phyloP scores from a whole-genome alignment of 2,113 vertebrate species.

The Neolamprologus tretocephalus region DNA sequence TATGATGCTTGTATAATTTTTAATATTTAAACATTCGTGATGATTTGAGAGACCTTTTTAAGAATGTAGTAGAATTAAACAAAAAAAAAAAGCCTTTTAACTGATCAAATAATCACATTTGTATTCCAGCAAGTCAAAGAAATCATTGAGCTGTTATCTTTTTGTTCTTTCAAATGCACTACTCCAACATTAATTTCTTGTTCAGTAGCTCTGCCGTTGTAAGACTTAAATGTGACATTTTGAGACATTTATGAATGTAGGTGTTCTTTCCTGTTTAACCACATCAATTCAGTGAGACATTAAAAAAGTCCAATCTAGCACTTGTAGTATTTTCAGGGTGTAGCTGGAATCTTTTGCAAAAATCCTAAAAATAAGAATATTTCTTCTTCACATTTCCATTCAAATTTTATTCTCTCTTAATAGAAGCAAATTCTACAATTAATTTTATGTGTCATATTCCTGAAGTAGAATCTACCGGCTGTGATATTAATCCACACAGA shows the following conservation, averaged over 20 bases:
- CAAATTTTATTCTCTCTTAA: not conserved
- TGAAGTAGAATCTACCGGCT: not conserved
- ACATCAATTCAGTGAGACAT: not conserved
- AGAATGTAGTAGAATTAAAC: not conserved
- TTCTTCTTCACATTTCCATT: not conserved
- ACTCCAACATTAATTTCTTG: not conserved
- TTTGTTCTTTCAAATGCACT: not conserved
- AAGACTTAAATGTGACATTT: not conserved
- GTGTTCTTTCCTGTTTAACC: not conserved
- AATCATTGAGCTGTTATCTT: not conserved
- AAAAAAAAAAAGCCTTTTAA: not conserved
- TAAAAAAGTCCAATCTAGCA: not conserved
- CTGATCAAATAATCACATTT: not conserved
- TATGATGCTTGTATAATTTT: no score
- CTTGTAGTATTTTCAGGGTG: not conserved
- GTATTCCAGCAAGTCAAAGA: not conserved
- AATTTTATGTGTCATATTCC: not conserved
- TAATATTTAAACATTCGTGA: not conserved
- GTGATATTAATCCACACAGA: conserved; percentile 19
- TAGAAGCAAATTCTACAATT: not conserved
- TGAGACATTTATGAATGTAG: not conserved
- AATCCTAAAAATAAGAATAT: not conserved
- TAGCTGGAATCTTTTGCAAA: not conserved
- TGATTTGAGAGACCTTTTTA: not conserved
- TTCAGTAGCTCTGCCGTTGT: not conserved